Base-by-base conservation (phyloP, 2,888 invertebrate species). In the Pharmacophagus antenor region DNA sequence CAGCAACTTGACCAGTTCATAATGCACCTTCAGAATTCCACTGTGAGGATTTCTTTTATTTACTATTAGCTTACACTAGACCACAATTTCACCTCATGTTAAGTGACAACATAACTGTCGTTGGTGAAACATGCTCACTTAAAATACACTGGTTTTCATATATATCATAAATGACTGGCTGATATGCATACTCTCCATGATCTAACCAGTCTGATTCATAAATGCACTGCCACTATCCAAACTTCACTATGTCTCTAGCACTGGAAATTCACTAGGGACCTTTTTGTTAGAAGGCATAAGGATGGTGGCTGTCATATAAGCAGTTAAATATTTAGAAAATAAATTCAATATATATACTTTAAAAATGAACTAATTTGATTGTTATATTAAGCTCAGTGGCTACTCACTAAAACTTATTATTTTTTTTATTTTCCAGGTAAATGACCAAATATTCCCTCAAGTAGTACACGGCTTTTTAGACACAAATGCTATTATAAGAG, bases 391-490 rank as follows among this genome's bases (percentile, higher is more conserved):
- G 27, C 27, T 37, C 37, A n/a, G 15, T 8, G n/a, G 15, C n/a
- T 37, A n/a, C 37, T n/a, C 4, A 3, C n/a, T 37, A n/a, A 15
- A n/a, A 37, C 15, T 37, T n/a, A 37, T 15, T n/a, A 1, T 37
- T 8, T 37, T 37, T 21, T 49, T 56, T 7, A 37, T 47, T 55
- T 41, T 56, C 3, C 92, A 93, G 80, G 93, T 99, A 17, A 99
- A 99, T 82, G 98, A 99, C 76, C 97, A 98, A 83, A 97, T 98
- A 77, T 98, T 98, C 82, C 97, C 97, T 15, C 96, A 97, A 93
- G 93, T 99, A 62, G 95, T 96, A 57, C 96, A 97, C 75, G 99
- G 99, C 2, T 99, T 99, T 82, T 91, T 98, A 79, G 99, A 99
- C 82, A 98, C 99, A 0, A 99, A 99, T 88, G 96, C 98, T 1